phyloP scores from a whole-genome alignment of 1,140 invertebrate genomes.

The Metaphire vulgaris region DNA sequence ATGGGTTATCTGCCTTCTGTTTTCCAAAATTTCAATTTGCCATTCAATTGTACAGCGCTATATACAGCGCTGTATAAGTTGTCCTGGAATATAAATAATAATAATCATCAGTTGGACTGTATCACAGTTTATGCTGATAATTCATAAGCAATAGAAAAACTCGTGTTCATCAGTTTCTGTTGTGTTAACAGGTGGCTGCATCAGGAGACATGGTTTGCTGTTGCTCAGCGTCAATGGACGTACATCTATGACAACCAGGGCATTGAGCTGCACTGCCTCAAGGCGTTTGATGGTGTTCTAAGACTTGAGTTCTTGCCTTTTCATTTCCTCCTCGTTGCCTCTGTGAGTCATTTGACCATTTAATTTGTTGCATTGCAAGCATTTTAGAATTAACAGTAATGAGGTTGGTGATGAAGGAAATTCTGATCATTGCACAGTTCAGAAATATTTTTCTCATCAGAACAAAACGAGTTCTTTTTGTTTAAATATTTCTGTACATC shows the following conservation, averaged over 20 bases:
- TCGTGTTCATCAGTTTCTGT: background rate
- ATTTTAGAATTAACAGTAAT: too few relatives aligned
- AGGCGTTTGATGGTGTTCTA: slow-evolving; percentile 70
- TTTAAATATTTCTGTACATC: too few relatives aligned
- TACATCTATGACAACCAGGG: slow-evolving; percentile 97
- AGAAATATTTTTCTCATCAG: too few relatives aligned
- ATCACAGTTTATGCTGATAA: background rate
- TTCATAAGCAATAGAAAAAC: slow-evolving; percentile 15
- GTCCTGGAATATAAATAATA: too few relatives aligned
- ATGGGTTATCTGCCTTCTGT: too few relatives aligned
- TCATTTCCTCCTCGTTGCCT: slow-evolving; percentile 86
- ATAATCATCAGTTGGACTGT: too few relatives aligned
- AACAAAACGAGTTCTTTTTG: too few relatives aligned
- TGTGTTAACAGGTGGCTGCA: slow-evolving; percentile 72
- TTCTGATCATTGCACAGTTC: too few relatives aligned
- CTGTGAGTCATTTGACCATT: slow-evolving; percentile 57
- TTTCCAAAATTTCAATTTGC: too few relatives aligned
- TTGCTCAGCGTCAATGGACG: slow-evolving; percentile 92
- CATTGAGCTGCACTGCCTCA: slow-evolving; percentile 91
- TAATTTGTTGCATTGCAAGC: background rate
- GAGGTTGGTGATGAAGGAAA: too few relatives aligned
- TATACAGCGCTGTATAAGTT: too few relatives aligned
- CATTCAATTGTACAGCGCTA: too few relatives aligned
- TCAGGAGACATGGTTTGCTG: slow-evolving; percentile 92
- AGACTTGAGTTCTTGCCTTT: slow-evolving; percentile 91